A percentile compares a stretch with the other conserved stretches of the same genome.
These are phyloP conservation scores for Odocoileus hemionus DNA, from an alignment of 2,113 vertebrate species.

Conservation along the genomic window DNA sequence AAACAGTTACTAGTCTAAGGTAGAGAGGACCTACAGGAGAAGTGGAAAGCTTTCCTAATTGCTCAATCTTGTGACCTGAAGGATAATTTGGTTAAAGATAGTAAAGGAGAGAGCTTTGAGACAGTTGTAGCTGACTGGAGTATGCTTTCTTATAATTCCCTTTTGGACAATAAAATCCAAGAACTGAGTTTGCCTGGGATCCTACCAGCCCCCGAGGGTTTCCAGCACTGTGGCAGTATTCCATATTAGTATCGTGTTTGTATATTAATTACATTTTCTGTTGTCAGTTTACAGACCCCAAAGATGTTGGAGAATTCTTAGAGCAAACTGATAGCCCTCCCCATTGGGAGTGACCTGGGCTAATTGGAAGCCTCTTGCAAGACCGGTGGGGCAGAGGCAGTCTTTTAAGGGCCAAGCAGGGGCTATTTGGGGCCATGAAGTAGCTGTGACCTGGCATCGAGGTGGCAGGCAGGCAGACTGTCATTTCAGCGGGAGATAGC, in stretches of 20 bases:
- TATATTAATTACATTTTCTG: background rate
- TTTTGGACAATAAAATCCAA: background rate
- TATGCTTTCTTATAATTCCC: background rate
- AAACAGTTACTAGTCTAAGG: background rate
- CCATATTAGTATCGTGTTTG: background rate
- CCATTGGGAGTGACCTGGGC: background rate
- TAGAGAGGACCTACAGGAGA: background rate
- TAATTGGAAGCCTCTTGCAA: background rate
- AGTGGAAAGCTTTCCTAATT: background rate
- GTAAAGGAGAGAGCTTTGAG: background rate
- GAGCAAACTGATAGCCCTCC: background rate
- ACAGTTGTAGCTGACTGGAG: background rate
- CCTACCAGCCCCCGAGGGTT: background rate
- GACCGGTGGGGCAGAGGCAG: background rate
- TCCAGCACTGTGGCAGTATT: background rate
- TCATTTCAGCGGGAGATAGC: conserved; percentile 27
- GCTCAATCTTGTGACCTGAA: background rate
- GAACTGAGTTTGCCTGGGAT: background rate
- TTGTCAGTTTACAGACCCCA: background rate
- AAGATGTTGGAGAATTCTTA: background rate
- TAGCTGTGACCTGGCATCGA: conserved; percentile 22
- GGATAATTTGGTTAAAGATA: background rate
- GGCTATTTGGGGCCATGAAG: background rate
- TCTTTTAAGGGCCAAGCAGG: background rate
- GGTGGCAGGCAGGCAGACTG: conserved; percentile 16